Base-by-base conservation (phyloP, 2,113 vertebrate species). In the Salvelinus namaycush region DNA sequence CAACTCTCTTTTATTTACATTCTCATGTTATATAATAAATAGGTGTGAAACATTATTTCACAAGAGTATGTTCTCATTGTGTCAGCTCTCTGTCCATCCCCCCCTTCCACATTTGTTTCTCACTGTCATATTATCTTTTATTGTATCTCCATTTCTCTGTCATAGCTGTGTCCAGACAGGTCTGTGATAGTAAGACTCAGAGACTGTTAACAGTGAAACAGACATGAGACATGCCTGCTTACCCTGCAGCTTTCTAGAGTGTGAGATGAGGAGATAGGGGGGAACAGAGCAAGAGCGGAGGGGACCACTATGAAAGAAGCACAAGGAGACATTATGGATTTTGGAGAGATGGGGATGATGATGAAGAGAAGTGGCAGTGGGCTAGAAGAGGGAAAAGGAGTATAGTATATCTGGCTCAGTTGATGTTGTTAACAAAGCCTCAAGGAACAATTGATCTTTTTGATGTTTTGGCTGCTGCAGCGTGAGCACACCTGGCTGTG, bases 141-240 rank as follows among this genome's bases (percentile, higher is more conserved):
- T 85, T 81, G 74, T 75, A 75, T 86, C 81, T 75, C 59, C 71
- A 78, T 44, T 72, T 72, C 72, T 62, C 72, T 78, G 67, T 14
- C 51, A 31, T 76, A 73, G 79, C 78, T 88, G 26, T 76, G 87
- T 72, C 82, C 82, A 83, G 87, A 57, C 83, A 86, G 65, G 85
- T 82, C 74, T 83, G 7, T 65, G n/a, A 59, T 59, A 76, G 54
- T 80, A 24, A 4, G 14, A 54, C 49, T 54, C 49, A 54, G 49
- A 54, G 72, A 73, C 31, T 57, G 74, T 51, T 67, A 13, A 75
- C 65, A 76, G 59, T 65, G 59, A 82, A 78, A 74, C 72, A 66
- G 67, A 76, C 57, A 44, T 3, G 7, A 49, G 65, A 73, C 34
- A 75, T 16, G 11, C 22, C 48, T 74, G 73, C 29, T 26, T 39